Base-by-base conservation (phyloP, 2,113 vertebrate genomes). In the Halichoerus grypus region DNA sequence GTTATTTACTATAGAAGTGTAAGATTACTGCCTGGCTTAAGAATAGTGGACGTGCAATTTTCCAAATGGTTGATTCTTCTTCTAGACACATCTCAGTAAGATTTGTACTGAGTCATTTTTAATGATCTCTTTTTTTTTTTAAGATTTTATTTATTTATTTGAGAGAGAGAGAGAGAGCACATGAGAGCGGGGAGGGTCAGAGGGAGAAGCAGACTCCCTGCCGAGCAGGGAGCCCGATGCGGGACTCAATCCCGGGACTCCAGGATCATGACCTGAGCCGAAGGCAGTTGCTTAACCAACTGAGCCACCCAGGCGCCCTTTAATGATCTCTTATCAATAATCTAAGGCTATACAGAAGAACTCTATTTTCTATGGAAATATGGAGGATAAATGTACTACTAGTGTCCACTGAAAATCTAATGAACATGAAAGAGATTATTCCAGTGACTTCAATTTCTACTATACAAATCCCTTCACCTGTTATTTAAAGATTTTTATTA, bases 401-500 rank as follows among this genome's bases (percentile, higher is more conserved):
- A 28, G 4, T 7, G 1, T 7, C 7, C 15, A 28, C 39, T 61
- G 16, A 71, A 63, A 61, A 80, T 90, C 15, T n/a, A 51, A 42
- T 5, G 33, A 85, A 88, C 57, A 13, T 79, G 33, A 79, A 76
- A 77, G 7, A 88, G 4, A 77, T 28, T 14, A 14, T 88, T 93
- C 10, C 1, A 21, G 39, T 51, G 87, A 89, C 26, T 71, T 31
- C 71, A n/a, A 79, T 57, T 76, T 84, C 63, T 55, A 46, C 13
- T 71, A 72, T 51, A 46, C 36, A 59, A 65, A 79, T 3, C 5
- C 14, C 24, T 92, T 90, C 14, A 85, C 4, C 24, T 39, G 3
- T 88, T n/a, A 74, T 72, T 89, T 57, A 80, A 90, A 33, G 9
- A 93, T 86, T 93, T 65, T 61, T 55, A 63, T 53, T 71, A 42